Conservation (phyloP, 2,888 invertebrate species). For the Tetropium fuscum region DNA sequence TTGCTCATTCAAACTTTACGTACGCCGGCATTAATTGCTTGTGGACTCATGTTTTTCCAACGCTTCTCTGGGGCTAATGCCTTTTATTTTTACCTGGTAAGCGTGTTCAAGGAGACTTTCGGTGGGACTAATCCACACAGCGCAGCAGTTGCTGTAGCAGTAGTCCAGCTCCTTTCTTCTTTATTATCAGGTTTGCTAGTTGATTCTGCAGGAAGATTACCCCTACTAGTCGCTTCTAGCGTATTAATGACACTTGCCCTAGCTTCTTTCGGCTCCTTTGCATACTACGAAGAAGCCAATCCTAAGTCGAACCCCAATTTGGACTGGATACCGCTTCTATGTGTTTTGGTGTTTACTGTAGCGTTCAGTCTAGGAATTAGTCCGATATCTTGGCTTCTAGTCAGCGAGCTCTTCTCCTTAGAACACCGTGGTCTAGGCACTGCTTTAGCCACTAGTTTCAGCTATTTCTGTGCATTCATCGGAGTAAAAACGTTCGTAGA, state of each 20-base stretch:
- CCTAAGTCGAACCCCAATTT: slow-evolving; percentile 68
- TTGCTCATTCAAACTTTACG: slow-evolving; percentile 65
- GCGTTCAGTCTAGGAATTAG: slow-evolving; percentile 91
- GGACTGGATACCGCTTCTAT: slow-evolving; percentile 87
- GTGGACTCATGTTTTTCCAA: slow-evolving; percentile 91
- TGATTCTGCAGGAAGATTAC: slow-evolving; percentile 87
- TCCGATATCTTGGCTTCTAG: slow-evolving; percentile 88
- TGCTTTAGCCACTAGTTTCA: slow-evolving; percentile 87
- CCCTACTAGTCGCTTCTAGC: slow-evolving; percentile 85
- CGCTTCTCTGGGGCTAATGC: slow-evolving; percentile 87
- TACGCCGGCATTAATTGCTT: slow-evolving; percentile 84
- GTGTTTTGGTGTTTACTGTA: slow-evolving; percentile 85
- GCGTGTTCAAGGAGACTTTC: slow-evolving; percentile 87
- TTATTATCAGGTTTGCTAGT: slow-evolving; percentile 84
- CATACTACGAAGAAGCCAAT: slow-evolving; percentile 81
- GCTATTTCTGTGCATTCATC: slow-evolving; percentile 87
- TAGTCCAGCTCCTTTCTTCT: slow-evolving; percentile 87
- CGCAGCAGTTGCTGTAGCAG: slow-evolving; percentile 87
- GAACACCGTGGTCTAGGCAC: slow-evolving; percentile 89
- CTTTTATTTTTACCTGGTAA: slow-evolving; percentile 87
- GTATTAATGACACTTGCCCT: slow-evolving; percentile 89
- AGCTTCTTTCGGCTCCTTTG: slow-evolving; percentile 86
- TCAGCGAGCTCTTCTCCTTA: slow-evolving; percentile 85
- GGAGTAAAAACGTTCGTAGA: slow-evolving; percentile 90
- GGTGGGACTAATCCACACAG: slow-evolving; percentile 85